Evolutionary conservation across 2,113 vertebrate species (phyloP).

Genomic region (Cyanistes caeruleus): DNA sequence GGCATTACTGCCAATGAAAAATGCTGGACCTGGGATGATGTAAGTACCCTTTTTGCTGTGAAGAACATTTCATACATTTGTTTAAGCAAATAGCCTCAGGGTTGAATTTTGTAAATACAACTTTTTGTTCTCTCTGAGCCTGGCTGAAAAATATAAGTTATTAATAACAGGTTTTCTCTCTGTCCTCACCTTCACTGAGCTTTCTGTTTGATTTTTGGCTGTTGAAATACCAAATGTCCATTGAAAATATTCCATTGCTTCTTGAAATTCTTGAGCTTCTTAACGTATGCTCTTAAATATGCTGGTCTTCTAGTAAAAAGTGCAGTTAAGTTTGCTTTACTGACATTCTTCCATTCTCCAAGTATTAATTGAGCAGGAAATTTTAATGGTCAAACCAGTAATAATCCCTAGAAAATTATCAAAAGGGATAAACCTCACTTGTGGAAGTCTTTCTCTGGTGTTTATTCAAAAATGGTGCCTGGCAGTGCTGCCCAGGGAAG

Average conservation of each 20-base stretch:
- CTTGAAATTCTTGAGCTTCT: background rate
- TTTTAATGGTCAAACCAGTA: background rate
- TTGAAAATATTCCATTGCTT: background rate
- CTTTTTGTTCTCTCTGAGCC: background rate
- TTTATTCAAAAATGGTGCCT: background rate
- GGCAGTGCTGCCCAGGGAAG: accelerated
- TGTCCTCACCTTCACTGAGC: background rate
- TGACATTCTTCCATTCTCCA: background rate
- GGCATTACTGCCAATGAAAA: slow-evolving; percentile 95
- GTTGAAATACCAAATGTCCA: background rate
- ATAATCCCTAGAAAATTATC: background rate
- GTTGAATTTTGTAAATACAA: background rate
- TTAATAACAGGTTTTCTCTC: background rate
- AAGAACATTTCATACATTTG: background rate
- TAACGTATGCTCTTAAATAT: background rate
- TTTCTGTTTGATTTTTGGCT: background rate
- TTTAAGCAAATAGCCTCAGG: background rate
- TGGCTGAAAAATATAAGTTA: background rate
- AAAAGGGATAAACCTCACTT: background rate
- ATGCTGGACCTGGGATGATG: slow-evolving; percentile 98
- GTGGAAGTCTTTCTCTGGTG: background rate
- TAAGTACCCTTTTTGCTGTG: no score
- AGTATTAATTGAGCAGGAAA: background rate
- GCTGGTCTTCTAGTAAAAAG: background rate
- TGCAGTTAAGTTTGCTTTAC: background rate